These are phyloP conservation scores for Drosophila robusta DNA, from an alignment of 2,888 invertebrate genomes.

Conservation along the genomic window DNA sequence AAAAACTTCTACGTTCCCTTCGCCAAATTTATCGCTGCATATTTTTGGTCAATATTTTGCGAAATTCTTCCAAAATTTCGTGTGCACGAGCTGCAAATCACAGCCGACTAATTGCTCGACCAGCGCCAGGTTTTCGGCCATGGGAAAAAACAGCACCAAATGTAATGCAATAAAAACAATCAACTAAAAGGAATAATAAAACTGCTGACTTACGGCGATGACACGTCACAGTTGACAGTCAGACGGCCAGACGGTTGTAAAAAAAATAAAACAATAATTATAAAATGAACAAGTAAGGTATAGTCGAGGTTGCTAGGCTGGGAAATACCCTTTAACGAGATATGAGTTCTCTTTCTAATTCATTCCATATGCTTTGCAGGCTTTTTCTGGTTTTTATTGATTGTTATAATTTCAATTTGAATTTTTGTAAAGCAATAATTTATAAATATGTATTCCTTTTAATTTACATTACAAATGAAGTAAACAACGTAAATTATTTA, in stretches of 20 bases:
- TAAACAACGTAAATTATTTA: no score
- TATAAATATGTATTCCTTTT: no score
- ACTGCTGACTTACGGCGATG: conserved; percentile 66
- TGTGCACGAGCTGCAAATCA: conserved; percentile 61
- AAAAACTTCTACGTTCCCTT: conserved; percentile 8
- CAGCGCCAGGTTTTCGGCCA: conserved; percentile 9
- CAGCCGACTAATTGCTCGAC: conserved; percentile 58
- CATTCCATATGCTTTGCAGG: no score
- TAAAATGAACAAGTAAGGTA: no score
- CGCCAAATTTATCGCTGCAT: conserved; percentile 2
- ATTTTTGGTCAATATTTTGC: conserved; percentile 36
- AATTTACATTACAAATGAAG: no score
- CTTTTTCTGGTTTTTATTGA: no score
- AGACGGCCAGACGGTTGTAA: neutral
- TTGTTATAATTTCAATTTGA: no score
- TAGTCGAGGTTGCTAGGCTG: neutral
- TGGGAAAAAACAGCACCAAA: conserved; percentile 45
- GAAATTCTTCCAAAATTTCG: conserved; percentile 54
- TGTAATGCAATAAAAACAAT: conserved; percentile 51
- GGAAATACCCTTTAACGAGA: neutral
- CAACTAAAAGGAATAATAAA: conserved; percentile 65
- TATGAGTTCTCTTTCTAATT: no score
- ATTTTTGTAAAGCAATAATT: no score
- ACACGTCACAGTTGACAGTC: conserved; percentile 59
- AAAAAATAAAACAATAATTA: neutral